Base-by-base conservation (phyloP, 2,888 invertebrate genomes). In the Rhaphigaster nebulosa region DNA sequence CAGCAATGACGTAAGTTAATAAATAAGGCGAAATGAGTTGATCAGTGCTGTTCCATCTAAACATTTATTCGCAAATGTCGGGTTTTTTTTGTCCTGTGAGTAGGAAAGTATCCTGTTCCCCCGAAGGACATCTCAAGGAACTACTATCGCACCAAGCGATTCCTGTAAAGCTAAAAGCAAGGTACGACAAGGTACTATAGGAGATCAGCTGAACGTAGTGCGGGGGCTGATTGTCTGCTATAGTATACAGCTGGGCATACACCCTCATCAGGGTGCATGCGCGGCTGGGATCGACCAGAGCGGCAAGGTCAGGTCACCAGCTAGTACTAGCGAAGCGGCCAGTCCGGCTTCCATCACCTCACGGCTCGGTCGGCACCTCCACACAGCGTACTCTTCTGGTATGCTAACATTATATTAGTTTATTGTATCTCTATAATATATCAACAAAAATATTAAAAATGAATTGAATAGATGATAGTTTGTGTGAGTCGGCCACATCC, bases 281-380 rank as follows among this genome's bases (percentile, higher is more conserved):
- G 88, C 88, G 88, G 38, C 23, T 5, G 15, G 56, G 56, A 88
- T 88, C 88, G 88, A 88, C 88, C 88, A 84, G 84, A 29, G 45
- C 29, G 56, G 88, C 88, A 88, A 88, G 88, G 88, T 88, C 88
- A 88, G 60, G 88, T 60, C 54, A 84, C 84, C 84, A 84, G 84
- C 84, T 84, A 84, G 84, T 84, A 84, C 84, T 84, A 84, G 84
- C 45, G 26, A 45, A 80, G 84, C 84, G 45, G 26, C n/a, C 45
- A 84, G 84, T 50, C 84, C 26, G 84, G 45, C 41, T n/a, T 50
- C 84, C 84, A 45, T 4, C 84, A 15, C 15, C 84, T 2, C 84
- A 1, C 26, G 10, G 26, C 84, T 45, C 84, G 4, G 84, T 50
- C n/a, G 45, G 45, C 26, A 45, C n/a, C 84, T 84, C 84, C 84